Conservation (phyloP, 2,113 vertebrate genomes). For the Ammospiza caudacuta region DNA sequence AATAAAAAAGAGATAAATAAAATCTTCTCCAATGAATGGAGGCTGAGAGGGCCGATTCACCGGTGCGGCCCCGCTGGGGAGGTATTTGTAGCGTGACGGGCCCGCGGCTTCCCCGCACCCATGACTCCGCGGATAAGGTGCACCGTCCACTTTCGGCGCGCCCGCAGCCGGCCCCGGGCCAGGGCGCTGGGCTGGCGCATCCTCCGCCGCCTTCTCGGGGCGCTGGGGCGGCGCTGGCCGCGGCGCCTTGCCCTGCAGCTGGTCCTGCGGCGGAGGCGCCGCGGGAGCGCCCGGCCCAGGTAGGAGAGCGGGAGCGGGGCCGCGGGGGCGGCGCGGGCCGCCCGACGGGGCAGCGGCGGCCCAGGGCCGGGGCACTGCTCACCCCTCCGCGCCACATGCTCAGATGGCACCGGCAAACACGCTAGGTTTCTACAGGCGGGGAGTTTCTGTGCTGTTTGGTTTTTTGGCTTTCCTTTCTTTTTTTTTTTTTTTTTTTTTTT, state of each 20-base stretch:
- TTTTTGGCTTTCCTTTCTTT: no score
- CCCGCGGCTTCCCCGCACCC: neutral
- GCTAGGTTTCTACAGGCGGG: no score
- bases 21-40: constrained; percentile 42
- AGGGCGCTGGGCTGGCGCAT: neutral
- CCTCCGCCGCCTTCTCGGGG: neutral
- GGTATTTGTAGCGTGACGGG: neutral
- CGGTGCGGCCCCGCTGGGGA: neutral
- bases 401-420: neutral
- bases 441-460: no score
- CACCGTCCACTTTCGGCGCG: neutral
- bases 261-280: neutral
- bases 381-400: neutral
- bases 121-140: neutral
- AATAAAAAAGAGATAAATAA: neutral
- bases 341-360: no score
- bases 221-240: neutral
- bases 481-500: neutral
- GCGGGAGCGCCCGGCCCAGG: neutral
- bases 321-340: neutral
- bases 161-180: neutral
- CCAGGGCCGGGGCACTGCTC: neutral
- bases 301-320: neutral
- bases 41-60: neutral
- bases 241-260: neutral